Conservation (phyloP, 2,113 vertebrate genomes). For the Mus musculus region DNA sequence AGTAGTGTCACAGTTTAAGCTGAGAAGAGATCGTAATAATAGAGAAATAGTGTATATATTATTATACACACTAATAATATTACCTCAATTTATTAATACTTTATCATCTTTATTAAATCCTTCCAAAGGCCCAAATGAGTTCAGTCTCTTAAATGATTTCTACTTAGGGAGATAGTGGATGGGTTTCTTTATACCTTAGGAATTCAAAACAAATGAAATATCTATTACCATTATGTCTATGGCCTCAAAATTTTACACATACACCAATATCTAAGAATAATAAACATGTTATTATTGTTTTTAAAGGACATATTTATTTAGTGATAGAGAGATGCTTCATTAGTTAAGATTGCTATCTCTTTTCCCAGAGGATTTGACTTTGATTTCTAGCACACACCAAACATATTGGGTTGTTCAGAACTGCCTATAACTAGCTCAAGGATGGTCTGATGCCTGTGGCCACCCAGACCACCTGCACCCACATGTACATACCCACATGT, state of each 20-base stretch:
- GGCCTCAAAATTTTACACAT: neutral
- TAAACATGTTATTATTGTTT: neutral
- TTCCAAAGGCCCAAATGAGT: neutral
- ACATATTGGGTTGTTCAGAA: neutral
- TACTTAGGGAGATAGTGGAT: neutral
- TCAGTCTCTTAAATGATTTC: neutral
- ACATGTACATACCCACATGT: neutral
- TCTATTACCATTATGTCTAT: neutral
- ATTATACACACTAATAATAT: slow-evolving; percentile 32
- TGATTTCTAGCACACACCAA: neutral
- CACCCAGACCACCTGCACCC: neutral
- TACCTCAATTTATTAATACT: slow-evolving; percentile 19
- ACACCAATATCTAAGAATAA: neutral
- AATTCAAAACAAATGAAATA: slow-evolving; percentile 25
- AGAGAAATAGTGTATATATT: neutral
- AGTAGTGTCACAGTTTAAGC: neutral
- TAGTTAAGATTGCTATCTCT: neutral
- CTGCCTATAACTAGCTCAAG: neutral
- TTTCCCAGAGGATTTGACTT: neutral
- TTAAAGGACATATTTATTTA: neutral
- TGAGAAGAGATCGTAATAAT: slow-evolving; percentile 37
- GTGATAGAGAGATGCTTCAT: neutral
- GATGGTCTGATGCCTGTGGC: neutral
- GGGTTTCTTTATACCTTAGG: neutral
- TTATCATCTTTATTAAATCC: neutral